Evolutionary conservation across 1,140 invertebrate species (phyloP).

Genomic region (Dendrolimus punctatus): DNA sequence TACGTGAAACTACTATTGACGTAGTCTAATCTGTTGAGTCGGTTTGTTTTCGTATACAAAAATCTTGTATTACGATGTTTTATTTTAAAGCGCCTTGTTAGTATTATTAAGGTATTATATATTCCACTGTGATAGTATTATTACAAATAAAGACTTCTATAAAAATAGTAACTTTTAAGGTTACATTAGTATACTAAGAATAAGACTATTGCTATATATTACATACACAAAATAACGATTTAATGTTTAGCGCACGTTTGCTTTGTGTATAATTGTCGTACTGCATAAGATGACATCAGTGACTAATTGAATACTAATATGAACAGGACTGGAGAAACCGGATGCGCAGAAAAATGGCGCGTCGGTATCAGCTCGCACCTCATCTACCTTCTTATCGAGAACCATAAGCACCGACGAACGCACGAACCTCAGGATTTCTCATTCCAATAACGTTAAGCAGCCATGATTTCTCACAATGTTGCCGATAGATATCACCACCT

Average conservation of each 20-base stretch:
- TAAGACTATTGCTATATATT: no score
- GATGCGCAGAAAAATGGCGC: constrained; percentile 49
- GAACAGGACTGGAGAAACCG: constrained; percentile 55
- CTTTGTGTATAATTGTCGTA: no score
- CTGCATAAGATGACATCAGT: background rate
- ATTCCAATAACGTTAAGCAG: constrained; percentile 36
- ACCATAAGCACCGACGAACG: constrained; percentile 61
- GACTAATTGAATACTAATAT: constrained; percentile 19
- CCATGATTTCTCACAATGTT: constrained; percentile 11
- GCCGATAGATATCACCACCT: no score
- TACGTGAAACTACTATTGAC: constrained; percentile 23
- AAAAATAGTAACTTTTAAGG: no score
- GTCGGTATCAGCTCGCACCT: constrained; percentile 47
- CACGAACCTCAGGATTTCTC: constrained; percentile 30
- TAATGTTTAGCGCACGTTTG: no score
- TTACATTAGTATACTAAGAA: no score
- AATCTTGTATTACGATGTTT: no score
- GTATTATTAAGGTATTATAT: no score
- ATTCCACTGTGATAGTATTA: no score
- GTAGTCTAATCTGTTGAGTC: constrained; percentile 10
- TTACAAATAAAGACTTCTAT: no score
- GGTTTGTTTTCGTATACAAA: background rate
- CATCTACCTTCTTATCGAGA: constrained; percentile 57
- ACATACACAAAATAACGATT: no score
- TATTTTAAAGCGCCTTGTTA: no score